These are phyloP conservation scores for Phengaris arion DNA, from an alignment of 2,888 invertebrate species.

Conservation along the genomic window DNA sequence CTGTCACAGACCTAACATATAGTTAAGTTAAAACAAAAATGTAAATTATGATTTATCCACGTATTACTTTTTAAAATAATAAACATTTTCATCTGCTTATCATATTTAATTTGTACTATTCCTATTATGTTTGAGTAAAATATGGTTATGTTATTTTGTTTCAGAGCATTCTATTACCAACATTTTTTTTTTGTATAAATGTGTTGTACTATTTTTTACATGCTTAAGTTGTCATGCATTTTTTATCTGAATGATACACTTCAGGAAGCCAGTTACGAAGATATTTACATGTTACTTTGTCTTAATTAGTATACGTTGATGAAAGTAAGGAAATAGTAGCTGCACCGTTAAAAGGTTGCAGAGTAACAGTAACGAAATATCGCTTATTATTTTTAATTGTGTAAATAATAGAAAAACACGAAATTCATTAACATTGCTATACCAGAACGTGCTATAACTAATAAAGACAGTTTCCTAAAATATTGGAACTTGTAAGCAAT, in stretches of 20 bases:
- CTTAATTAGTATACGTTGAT: neutral
- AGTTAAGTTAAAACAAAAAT: neutral
- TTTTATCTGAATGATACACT: neutral
- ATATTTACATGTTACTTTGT: neutral
- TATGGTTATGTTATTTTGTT: no score
- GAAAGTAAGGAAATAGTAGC: conserved; percentile 14
- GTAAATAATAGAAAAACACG: conserved; percentile 16
- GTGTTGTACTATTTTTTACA: no score
- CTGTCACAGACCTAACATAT: neutral
- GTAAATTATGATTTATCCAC: no score
- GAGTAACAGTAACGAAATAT: neutral
- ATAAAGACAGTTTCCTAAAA: neutral
- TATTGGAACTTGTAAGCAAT: neutral
- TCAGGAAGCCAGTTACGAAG: neutral
- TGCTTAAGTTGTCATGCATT: neutral
- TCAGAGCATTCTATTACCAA: no score
- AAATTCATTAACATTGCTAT: conserved; percentile 4
- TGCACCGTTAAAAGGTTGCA: neutral
- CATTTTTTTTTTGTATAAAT: no score
- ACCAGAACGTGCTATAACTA: neutral
- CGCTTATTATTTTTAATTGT: conserved; percentile 23
- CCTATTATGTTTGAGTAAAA: no score
- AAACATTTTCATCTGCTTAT: no score
- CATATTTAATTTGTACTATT: no score
- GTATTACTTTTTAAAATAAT: no score